Evolutionary conservation across 2,888 invertebrate species (phyloP), one percentile per base, ranked within the genome.

Genomic region (Artemia sinica): DNA sequence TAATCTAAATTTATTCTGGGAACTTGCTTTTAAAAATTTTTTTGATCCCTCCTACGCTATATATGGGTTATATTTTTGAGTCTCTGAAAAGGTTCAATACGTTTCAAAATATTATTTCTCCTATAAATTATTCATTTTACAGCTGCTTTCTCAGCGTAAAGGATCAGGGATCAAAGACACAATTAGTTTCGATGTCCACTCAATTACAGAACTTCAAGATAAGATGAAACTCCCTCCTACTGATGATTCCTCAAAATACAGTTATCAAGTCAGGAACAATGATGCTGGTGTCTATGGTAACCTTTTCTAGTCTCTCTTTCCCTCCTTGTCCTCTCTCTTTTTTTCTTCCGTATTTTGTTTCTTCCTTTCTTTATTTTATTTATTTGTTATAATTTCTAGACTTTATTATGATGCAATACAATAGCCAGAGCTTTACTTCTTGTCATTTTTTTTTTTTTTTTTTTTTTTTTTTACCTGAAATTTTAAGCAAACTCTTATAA

Each of bases 101-200:
- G 28, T 28, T 28, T 28, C 28, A 28, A 28, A 28, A 28, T 28
- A 28, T 28, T 28, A 28, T 28, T 28, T 28, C 28, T 28, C 28
- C 4, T 28, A 2, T 28, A 28, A 28, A 28, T 28, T 28, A 1
- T 28, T 13, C 67, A 28, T 41, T 68, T 50, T 76, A 11, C 73
- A 84, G 83, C 76, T 93, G 72, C 81, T 85, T 67, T 96, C 96
- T 5, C 93, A 95, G 80, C 91, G 87, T 63, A 90, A 90, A 81
- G 84, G 85, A 66, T 66, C 86, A 51, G 87, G 86, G 11, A 84
- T 86, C 70, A 88, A 88, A 75, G 91, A 91, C 76, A 85, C 87
- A 71, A 84, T 95, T 68, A 89, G 89, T 75, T 81, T 99, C 70
- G 95, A 98, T 77, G 91, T 98, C 8, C 94, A 98, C 79, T 89